phyloP scores from a whole-genome alignment of 2,888 invertebrate species.

The Cistogaster globosa region DNA sequence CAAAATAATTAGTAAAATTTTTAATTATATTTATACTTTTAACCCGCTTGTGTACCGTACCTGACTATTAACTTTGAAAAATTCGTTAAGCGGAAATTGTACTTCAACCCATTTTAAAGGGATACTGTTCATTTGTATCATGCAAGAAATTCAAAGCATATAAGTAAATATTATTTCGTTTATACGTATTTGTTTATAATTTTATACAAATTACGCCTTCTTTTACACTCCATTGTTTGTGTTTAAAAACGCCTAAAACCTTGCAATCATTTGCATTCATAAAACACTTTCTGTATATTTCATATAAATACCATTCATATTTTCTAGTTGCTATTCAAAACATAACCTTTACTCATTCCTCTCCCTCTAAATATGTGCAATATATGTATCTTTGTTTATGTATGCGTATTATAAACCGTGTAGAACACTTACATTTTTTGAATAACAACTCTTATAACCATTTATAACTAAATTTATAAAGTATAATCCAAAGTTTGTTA shows the following conservation, averaged over 20 bases:
- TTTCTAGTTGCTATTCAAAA: constrained; percentile 22
- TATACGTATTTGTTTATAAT: background rate
- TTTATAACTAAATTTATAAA: constrained; percentile 18
- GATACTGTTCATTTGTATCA: constrained; percentile 19
- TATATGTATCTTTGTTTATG: background rate
- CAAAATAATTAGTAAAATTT: constrained; percentile 23
- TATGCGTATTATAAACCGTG: background rate
- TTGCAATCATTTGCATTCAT: too few relatives aligned
- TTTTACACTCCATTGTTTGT: constrained; percentile 6
- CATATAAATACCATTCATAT: constrained; percentile 9
- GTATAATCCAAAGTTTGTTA: constrained; percentile 4
- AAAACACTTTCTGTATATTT: background rate
- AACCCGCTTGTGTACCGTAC: background rate
- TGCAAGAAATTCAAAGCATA: constrained; percentile 9
- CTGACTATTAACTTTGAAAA: constrained; percentile 14
- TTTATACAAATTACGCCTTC: constrained; percentile 5
- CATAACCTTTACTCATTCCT: background rate
- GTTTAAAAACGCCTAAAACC: constrained; percentile 34
- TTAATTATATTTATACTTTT: constrained; percentile 31
- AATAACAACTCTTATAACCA: constrained; percentile 1
- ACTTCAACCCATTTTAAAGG: constrained; percentile 43
- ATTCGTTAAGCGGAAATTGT: constrained; percentile 50
- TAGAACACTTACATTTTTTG: background rate
- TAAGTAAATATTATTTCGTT: background rate
- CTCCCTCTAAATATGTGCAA: background rate